These are phyloP conservation scores for Zhengitettix transpicula DNA, from an alignment of 2,888 invertebrate species.

Conservation along the genomic window DNA sequence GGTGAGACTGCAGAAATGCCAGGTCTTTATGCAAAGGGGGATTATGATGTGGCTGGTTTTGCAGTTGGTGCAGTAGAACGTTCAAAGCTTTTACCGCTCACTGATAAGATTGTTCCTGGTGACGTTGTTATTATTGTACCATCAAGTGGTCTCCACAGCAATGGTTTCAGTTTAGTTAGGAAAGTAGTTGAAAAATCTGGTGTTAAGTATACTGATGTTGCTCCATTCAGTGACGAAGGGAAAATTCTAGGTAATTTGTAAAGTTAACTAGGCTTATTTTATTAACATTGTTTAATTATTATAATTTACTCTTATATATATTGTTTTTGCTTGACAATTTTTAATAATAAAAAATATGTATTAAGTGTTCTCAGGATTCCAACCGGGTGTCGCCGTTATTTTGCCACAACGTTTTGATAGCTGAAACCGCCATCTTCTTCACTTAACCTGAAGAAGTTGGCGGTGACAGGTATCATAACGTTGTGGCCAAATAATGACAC, in stretches of 20 bases:
- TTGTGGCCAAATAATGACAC: too few species aligned
- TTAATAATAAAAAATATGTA: too few species aligned
- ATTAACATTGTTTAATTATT: too few species aligned
- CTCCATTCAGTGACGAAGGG: slow-evolving; percentile 51
- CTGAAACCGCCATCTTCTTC: too few species aligned
- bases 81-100: slow-evolving; percentile 50
- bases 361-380: too few species aligned
- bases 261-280: background rate
- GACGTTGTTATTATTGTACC: slow-evolving; percentile 75
- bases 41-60: slow-evolving; percentile 94
- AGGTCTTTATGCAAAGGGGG: slow-evolving; percentile 68
- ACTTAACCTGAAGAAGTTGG: too few species aligned
- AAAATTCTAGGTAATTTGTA: slow-evolving; percentile 47
- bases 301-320: too few species aligned
- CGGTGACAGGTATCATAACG: too few species aligned
- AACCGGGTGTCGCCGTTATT: too few species aligned
- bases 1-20: slow-evolving; percentile 99
- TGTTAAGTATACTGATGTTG: slow-evolving; percentile 45
- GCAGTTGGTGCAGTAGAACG: slow-evolving; percentile 85
- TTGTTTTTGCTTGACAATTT: too few species aligned
- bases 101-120: slow-evolving; percentile 44
- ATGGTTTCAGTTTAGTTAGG: slow-evolving; percentile 82
- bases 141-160: slow-evolving; percentile 86
- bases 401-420: too few species aligned
- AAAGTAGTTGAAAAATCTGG: slow-evolving; percentile 52